Evolutionary conservation across 1,140 invertebrate genomes (phyloP), one percentile per base, ranked within the genome.

Genomic region (Gryllus bimaculatus): DNA sequence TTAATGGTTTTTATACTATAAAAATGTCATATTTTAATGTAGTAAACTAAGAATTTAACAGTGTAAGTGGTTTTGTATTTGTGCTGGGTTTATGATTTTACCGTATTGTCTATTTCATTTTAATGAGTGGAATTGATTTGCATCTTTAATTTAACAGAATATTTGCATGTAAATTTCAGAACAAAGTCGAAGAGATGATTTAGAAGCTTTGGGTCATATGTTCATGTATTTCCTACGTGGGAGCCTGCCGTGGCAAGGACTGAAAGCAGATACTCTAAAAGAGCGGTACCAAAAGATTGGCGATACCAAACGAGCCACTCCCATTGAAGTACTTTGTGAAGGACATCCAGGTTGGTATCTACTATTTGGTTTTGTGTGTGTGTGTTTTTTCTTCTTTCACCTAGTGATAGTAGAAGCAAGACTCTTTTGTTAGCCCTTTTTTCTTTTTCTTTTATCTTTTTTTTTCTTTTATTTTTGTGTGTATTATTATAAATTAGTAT

Each of bases 221-320:
- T 99, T 99, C 89, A 99, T 99, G 98, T 99, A 99, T 90, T 99
- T 99, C 89, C 90, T 99, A 85, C 91, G 98, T 84, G 98, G 98
- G 82, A 98, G 96, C 85, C 90, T 99, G 86, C 98, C 98, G 79
- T 99, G 98, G 98, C 98, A 99, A 90, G 98, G 98, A 82, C 90
- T 99, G 83, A 99, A 99, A 90, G 98, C 98, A 81, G 97, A 99
- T 87, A 99, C 97, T 83, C 89, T 99, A 82, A 99, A 99, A 89
- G 98, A 99, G 89, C 91, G 98, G 85, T 99, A 99, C 90, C 97
- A 99, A 89, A 99, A 99, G 90, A 99, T 99, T 86, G 98, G 98
- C 82, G 98, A 99, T 87, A 99, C 97, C 81, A 99, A 99, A 88
- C 90, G 97, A 84, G 95, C 96, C 80, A 99, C 98, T 82, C 95